Conservation (phyloP, 1,140 invertebrate species). For the Musca vetustissima region DNA sequence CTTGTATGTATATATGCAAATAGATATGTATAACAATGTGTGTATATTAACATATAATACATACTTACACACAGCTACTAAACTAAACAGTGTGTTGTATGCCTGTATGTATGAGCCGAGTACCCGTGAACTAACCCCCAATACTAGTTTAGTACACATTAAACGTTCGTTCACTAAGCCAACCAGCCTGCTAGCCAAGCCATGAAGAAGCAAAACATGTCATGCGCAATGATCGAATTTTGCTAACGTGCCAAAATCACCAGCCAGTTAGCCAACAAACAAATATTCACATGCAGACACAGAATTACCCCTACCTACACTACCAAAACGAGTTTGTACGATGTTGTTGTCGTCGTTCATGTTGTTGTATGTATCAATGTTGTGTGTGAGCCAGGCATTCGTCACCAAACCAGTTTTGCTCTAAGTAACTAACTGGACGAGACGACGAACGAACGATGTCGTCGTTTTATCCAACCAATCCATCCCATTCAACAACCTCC, state of each 20-base stretch:
- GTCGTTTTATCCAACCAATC: no score
- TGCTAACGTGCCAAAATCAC: conserved; percentile 10
- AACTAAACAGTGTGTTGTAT: neutral
- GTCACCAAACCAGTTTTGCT: conserved; percentile 18
- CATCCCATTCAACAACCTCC: no score
- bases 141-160: neutral
- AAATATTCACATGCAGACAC: neutral
- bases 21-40: no score
- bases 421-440: no score
- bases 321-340: conserved; percentile 16
- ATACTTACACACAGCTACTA: no score
- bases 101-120: neutral
- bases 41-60: conserved; percentile 8
- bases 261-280: neutral
- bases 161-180: neutral
- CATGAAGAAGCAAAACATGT: conserved; percentile 13
- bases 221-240: conserved; percentile 19
- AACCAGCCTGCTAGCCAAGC: no score
- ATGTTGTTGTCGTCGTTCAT: neutral
- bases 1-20: conserved; percentile 4
- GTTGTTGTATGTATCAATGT: neutral
- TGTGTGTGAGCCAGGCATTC: conserved; percentile 4
- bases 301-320: conserved; percentile 18
- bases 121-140: conserved; percentile 6
- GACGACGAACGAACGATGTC: no score